Percentiles rank a stretch among this genome's conserved stretches.
Evolutionary conservation across 1,140 invertebrate genomes (phyloP).

Genomic region (Zeugodacus cucurbitae): DNA sequence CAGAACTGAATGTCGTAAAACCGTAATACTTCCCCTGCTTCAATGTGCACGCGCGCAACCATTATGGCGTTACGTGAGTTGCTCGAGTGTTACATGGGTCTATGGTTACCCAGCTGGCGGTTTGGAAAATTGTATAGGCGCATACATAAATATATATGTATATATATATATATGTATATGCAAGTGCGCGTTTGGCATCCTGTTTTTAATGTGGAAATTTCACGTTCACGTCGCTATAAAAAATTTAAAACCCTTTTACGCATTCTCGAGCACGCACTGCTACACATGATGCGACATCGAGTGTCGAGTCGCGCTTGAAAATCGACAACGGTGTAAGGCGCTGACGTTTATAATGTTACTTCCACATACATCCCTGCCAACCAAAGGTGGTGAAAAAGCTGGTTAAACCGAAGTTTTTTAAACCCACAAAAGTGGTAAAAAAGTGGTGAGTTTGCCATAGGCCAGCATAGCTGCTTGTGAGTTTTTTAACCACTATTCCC

Average conservation of each 20-base stretch:
- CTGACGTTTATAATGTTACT: not conserved
- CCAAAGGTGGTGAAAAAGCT: too few species aligned
- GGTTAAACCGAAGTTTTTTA: too few species aligned
- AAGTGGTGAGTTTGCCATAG: too few species aligned
- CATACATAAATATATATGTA: not conserved
- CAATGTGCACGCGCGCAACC: not conserved
- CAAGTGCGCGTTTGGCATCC: not conserved
- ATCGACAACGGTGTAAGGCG: not conserved
- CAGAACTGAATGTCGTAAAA: not conserved
- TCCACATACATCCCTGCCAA: too few species aligned
- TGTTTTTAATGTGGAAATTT: slow-evolving; percentile 12
- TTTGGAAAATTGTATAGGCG: not conserved
- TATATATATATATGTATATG: not conserved
- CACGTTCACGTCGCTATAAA: not conserved
- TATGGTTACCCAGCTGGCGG: not conserved
- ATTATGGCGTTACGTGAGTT: not conserved
- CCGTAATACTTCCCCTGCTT: not conserved
- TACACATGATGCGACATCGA: slow-evolving; percentile 42
- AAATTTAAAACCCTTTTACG: slow-evolving; percentile 42
- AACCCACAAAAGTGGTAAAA: too few species aligned
- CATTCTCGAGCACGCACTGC: slow-evolving; percentile 44
- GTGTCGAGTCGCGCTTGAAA: not conserved
- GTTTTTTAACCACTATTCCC: too few species aligned
- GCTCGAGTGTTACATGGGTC: not conserved
- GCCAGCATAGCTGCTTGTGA: too few species aligned